These are phyloP conservation scores for Asarcornis scutulata DNA, from an alignment of 2,113 vertebrate genomes.

Conservation along the genomic window DNA sequence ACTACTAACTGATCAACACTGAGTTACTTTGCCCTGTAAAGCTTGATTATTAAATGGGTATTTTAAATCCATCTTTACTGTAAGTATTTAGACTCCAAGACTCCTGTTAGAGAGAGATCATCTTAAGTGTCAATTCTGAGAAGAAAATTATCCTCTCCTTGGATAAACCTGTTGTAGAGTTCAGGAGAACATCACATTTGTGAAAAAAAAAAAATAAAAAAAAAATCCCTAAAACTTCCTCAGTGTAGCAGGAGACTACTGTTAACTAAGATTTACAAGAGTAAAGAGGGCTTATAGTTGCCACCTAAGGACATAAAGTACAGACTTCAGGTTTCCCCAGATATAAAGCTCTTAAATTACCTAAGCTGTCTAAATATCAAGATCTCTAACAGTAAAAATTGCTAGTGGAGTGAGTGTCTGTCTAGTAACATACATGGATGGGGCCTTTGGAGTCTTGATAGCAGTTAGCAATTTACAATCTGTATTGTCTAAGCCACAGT, in stretches of 20 bases:
- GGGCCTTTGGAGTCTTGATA: neutral
- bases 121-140: neutral
- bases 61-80: neutral
- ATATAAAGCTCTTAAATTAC: neutral
- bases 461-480: neutral
- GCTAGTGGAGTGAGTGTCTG: neutral
- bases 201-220: accelerated
- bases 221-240: accelerated
- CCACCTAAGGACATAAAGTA: neutral
- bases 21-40: neutral
- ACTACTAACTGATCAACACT: neutral
- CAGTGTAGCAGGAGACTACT: neutral
- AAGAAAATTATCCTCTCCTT: neutral
- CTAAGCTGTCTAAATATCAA: neutral
- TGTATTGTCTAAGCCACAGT: neutral
- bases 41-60: neutral
- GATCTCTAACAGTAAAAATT: neutral
- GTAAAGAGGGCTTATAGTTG: neutral
- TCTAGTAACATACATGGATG: accelerated
- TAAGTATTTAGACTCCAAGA: too few relatives aligned
- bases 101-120: neutral
- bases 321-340: neutral
- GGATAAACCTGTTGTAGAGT: neutral
- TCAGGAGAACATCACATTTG: neutral
- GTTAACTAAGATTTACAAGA: neutral